Conservation (phyloP, 2,888 invertebrate genomes). For the Tineola bisselliella region DNA sequence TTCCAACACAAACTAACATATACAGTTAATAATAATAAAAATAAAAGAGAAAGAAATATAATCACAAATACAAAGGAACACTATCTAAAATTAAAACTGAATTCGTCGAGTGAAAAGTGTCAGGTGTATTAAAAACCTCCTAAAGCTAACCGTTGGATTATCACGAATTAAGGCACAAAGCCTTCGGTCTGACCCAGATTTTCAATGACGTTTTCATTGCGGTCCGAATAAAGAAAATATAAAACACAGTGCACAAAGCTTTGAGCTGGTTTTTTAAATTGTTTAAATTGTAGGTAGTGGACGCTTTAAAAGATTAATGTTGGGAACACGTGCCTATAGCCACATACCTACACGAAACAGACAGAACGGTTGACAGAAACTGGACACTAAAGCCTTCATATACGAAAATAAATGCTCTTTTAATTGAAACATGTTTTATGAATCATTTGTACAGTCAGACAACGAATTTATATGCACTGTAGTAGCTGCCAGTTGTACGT, state of each 20-base stretch:
- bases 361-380: background rate
- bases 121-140: background rate
- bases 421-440: background rate
- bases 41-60: no score
- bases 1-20: no score
- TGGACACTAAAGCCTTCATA: background rate
- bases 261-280: background rate
- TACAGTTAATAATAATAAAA: no score
- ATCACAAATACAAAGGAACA: no score
- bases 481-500: no score
- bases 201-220: constrained; percentile 5
- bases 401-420: background rate
- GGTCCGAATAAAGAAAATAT: constrained; percentile 4
- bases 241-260: background rate
- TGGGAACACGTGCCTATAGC: background rate
- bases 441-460: no score
- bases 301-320: background rate
- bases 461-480: no score
- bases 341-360: background rate
- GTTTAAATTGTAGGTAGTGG: background rate
- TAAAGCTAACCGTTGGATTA: background rate
- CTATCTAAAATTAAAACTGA: background rate
- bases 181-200: constrained; percentile 5
- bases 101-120: background rate
- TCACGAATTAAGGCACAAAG: background rate